Conservation (phyloP, 2,113 vertebrate species). For the Cyprinodon variegatus region DNA sequence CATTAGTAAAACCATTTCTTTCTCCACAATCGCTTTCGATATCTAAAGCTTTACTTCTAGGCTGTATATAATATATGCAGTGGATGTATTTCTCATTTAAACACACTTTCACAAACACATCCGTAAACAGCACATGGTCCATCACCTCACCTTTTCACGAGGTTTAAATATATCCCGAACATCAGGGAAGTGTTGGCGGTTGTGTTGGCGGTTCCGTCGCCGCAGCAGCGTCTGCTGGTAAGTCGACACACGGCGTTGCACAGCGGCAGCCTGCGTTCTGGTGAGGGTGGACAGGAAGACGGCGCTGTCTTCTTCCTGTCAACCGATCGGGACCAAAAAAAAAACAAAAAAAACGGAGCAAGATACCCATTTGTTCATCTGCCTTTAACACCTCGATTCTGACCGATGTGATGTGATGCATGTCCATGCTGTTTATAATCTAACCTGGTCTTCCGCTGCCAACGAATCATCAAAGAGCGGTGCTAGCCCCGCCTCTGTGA, state of each 20-base stretch:
- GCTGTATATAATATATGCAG: too few relatives aligned
- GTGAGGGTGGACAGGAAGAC: slow-evolving; percentile 91
- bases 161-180: slow-evolving; percentile 93
- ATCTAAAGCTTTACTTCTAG: too few relatives aligned
- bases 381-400: background rate
- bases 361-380: background rate
- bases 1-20: too few relatives aligned
- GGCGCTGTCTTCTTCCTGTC: slow-evolving; percentile 83
- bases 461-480: slow-evolving; percentile 85
- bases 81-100: too few relatives aligned
- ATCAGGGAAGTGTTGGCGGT: slow-evolving; percentile 90
- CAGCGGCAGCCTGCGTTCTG: slow-evolving; percentile 89
- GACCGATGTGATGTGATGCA: background rate
- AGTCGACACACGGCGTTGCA: slow-evolving; percentile 87
- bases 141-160: slow-evolving; percentile 57
- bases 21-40: too few relatives aligned
- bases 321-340: background rate
- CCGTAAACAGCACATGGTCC: background rate
- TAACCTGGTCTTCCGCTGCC: slow-evolving; percentile 78
- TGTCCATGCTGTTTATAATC: background rate
- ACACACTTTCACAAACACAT: background rate
- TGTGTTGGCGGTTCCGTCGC: slow-evolving; percentile 90
- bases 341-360: background rate
- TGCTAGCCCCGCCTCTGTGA: slow-evolving; percentile 92
- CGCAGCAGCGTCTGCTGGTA: slow-evolving; percentile 89